These are phyloP conservation scores for Chromis chromis DNA, from an alignment of 2,797 vertebrate species.

Conservation along the genomic window DNA sequence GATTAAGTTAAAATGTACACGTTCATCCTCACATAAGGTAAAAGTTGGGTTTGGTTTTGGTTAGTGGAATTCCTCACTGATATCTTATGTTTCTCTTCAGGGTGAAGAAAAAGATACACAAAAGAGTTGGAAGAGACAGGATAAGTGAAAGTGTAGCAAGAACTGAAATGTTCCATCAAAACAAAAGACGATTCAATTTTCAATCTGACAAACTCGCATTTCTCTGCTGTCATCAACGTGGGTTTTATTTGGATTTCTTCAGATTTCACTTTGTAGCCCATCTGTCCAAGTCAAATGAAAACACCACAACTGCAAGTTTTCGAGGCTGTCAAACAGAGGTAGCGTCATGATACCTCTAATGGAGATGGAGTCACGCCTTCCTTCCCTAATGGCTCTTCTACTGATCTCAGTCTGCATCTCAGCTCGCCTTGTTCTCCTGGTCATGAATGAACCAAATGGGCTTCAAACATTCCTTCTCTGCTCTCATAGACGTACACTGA, in stretches of 20 bases:
- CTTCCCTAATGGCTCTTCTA: slow-evolving; percentile 62
- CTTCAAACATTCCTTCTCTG: slow-evolving; percentile 72
- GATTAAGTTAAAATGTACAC: slow-evolving; percentile 41
- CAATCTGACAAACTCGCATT: slow-evolving; percentile 11
- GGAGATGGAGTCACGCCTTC: slow-evolving; percentile 64
- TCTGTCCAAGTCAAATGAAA: slow-evolving; percentile 46
- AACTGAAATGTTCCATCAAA: slow-evolving; percentile 10
- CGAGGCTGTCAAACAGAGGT: slow-evolving; percentile 63
- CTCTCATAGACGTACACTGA: slow-evolving; percentile 72
- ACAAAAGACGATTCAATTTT: slow-evolving; percentile 25
- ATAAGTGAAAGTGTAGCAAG: neutral
- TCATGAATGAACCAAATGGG: slow-evolving; percentile 75
- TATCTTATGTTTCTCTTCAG: slow-evolving; percentile 32
- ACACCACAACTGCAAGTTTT: slow-evolving; percentile 36
- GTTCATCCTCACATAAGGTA: slow-evolving; percentile 31
- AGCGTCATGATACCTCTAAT: slow-evolving; percentile 64
- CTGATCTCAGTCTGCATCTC: slow-evolving; percentile 73
- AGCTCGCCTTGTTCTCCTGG: slow-evolving; percentile 51
- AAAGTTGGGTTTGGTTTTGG: slow-evolving; percentile 55
- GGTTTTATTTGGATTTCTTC: slow-evolving; percentile 47
- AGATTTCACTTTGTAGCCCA: slow-evolving; percentile 13
- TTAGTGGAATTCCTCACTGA: slow-evolving; percentile 37
- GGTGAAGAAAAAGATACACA: neutral
- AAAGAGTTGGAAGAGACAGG: slow-evolving; percentile 5
- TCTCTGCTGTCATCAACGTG: slow-evolving; percentile 24